These are phyloP conservation scores for Chitala chitala DNA, from an alignment of 2,113 vertebrate genomes.

Conservation along the genomic window DNA sequence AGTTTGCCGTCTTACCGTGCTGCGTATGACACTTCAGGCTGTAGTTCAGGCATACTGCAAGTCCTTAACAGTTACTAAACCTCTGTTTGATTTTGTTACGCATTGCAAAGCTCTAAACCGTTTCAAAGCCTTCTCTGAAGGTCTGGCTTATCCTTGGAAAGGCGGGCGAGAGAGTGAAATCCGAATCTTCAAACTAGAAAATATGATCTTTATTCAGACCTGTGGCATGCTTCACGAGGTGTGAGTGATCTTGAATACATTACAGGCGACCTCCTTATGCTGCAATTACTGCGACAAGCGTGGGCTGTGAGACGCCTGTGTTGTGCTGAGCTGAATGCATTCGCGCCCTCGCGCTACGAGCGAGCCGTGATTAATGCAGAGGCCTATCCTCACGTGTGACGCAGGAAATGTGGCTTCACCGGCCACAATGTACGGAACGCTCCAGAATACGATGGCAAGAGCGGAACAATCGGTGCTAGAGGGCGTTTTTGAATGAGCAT, in stretches of 20 bases:
- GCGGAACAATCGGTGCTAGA: too few relatives aligned
- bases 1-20: background rate
- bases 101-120: slow-evolving; percentile 39
- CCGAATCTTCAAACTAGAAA: slow-evolving; percentile 45
- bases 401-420: slow-evolving; percentile 32
- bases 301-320: slow-evolving; percentile 43
- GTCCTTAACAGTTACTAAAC: slow-evolving; percentile 30
- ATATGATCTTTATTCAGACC: slow-evolving; percentile 41
- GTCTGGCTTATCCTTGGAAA: slow-evolving; percentile 49
- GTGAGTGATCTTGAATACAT: slow-evolving; percentile 69
- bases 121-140: slow-evolving; percentile 40
- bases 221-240: slow-evolving; percentile 54
- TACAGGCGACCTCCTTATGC: slow-evolving; percentile 64
- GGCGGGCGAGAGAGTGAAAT: slow-evolving; percentile 36
- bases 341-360: slow-evolving; percentile 45
- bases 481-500: too few relatives aligned
- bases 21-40: background rate
- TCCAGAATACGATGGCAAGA: too few relatives aligned
- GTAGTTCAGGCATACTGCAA: slow-evolving; percentile 2
- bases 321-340: slow-evolving; percentile 57
- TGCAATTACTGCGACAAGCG: slow-evolving; percentile 57
- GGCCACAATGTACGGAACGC: slow-evolving; percentile 31
- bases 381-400: slow-evolving; percentile 38
- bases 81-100: slow-evolving; percentile 43
- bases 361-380: slow-evolving; percentile 55